A percentile compares a stretch with the other conserved stretches of the same genome.
Conservation (phyloP, 2,113 vertebrate species). For the Cyphomyrus discorhynchus region DNA sequence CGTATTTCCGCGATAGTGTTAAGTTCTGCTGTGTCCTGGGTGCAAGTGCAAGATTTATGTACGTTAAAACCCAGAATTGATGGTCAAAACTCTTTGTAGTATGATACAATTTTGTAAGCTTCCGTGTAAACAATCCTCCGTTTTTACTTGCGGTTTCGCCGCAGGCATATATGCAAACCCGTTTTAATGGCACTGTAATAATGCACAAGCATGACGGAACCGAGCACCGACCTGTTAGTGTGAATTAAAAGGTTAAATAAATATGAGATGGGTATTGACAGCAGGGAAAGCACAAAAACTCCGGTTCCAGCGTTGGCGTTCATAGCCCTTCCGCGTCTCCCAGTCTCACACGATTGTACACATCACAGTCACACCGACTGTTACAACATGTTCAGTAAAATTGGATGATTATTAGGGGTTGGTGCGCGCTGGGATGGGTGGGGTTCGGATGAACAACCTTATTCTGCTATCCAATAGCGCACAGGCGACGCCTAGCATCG, state of each 20-base stretch:
- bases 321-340: conserved; percentile 47
- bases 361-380: not conserved
- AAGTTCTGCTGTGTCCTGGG: not conserved
- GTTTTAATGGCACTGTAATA: not conserved
- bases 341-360: not conserved
- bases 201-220: not conserved
- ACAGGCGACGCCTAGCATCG: not conserved
- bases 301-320: conserved; percentile 78
- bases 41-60: not conserved
- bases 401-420: not conserved
- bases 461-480: conserved; percentile 7
- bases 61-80: not conserved
- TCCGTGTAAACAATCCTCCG: not conserved
- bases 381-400: not conserved
- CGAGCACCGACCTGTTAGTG: conserved; percentile 63
- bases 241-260: conserved; percentile 70
- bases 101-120: not conserved
- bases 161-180: not conserved
- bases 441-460: not conserved
- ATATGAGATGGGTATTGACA: conserved; percentile 77
- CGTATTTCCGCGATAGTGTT: not conserved
- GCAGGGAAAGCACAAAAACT: conserved; percentile 78
- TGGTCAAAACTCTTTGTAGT: not conserved
- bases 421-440: not conserved
- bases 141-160: not conserved